Percentiles rank a stretch among this genome's conserved stretches.
Conservation (phyloP, 92 coral and sea anemone species). For the Bergia sp. region DNA sequence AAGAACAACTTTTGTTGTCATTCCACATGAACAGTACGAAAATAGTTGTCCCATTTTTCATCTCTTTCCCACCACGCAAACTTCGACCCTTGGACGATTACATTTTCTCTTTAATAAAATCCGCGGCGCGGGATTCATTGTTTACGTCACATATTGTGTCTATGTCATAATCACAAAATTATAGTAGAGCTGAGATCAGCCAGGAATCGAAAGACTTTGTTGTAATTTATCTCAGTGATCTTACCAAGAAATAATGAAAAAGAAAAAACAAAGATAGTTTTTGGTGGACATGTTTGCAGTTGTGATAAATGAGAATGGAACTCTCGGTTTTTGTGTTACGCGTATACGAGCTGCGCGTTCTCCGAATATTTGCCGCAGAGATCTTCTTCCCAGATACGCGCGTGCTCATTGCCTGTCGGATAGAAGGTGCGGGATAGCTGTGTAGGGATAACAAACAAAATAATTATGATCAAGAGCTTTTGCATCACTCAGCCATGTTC, state of each 20-base stretch:
- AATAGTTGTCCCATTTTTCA: constrained; percentile 51
- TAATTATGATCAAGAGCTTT: too few relatives aligned
- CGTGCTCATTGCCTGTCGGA: not conserved
- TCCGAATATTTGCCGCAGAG: not conserved
- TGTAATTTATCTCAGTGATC: not conserved
- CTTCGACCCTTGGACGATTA: not conserved
- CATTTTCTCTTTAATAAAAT: not conserved
- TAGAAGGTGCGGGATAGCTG: not conserved
- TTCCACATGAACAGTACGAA: constrained; percentile 36
- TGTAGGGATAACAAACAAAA: not conserved
- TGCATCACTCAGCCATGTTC: not conserved
- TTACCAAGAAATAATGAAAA: not conserved
- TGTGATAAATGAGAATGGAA: not conserved
- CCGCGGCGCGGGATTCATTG: not conserved
- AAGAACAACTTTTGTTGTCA: constrained; percentile 34
- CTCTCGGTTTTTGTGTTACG: not conserved
- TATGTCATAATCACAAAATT: constrained; percentile 24
- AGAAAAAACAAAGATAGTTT: too few relatives aligned
- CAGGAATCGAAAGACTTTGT: not conserved
- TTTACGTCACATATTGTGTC: constrained; percentile 3
- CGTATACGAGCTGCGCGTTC: not conserved
- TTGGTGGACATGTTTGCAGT: not conserved
- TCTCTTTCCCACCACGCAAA: not conserved
- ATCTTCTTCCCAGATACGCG: not conserved
- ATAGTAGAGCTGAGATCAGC: not conserved